These are phyloP conservation scores for Ochropacha duplaris DNA, from an alignment of 2,888 invertebrate species.

Conservation along the genomic window DNA sequence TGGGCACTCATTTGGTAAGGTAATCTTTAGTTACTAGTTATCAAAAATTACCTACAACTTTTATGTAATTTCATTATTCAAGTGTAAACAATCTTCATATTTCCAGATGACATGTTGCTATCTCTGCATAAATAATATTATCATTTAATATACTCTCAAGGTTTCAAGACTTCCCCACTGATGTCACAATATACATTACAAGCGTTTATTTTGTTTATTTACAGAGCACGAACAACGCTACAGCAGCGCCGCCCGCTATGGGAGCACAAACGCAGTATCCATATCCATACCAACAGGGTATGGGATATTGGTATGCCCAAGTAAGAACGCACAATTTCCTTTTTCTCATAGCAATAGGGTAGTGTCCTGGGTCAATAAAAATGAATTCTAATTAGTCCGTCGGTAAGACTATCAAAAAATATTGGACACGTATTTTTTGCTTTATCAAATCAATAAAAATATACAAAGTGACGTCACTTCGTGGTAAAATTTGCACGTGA, in stretches of 20 bases:
- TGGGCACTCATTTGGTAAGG: too few relatives aligned
- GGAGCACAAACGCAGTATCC: conserved; percentile 90
- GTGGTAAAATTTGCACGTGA: too few relatives aligned
- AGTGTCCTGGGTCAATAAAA: too few relatives aligned
- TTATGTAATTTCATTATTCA: too few relatives aligned
- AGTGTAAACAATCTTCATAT: not conserved
- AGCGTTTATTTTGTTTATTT: conserved; percentile 25
- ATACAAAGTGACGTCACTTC: too few relatives aligned
- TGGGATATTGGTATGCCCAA: conserved; percentile 96
- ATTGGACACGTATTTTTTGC: too few relatives aligned
- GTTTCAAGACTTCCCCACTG: not conserved
- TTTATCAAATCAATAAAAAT: too few relatives aligned
- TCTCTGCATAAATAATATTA: not conserved
- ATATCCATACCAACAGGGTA: conserved; percentile 93
- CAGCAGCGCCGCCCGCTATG: conserved; percentile 71
- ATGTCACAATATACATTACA: conserved; percentile 13
- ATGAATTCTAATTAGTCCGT: too few relatives aligned
- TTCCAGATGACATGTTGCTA: not conserved
- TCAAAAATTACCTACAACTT: too few relatives aligned
- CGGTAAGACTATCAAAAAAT: too few relatives aligned
- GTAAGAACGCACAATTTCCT: conserved; percentile 62
- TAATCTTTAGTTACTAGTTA: too few relatives aligned
- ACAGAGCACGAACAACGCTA: conserved; percentile 68
- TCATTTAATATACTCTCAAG: not conserved
- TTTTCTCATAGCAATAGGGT: too few relatives aligned